phyloP scores from a whole-genome alignment of 2,888 invertebrate species.

The Nebria salina region DNA sequence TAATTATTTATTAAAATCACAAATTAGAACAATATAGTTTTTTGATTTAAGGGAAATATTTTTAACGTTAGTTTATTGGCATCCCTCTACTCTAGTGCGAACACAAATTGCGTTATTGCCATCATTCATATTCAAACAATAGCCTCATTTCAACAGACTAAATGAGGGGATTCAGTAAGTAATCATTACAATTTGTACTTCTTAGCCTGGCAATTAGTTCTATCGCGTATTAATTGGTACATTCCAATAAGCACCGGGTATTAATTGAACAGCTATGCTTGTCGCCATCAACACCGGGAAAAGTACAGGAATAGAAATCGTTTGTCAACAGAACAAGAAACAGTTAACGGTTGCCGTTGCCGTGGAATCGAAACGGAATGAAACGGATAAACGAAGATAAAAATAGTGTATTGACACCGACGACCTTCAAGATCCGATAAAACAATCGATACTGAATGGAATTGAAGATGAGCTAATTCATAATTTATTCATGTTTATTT shows the following conservation, averaged over 20 bases:
- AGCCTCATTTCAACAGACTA: not conserved
- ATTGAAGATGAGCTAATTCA: constrained; percentile 41
- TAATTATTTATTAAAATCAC: too few relatives aligned
- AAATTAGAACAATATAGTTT: too few relatives aligned
- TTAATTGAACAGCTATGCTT: constrained; percentile 21
- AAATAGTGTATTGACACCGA: not conserved
- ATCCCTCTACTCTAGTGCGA: not conserved
- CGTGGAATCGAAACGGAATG: constrained; percentile 6
- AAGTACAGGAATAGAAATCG: constrained; percentile 1
- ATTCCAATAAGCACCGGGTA: constrained; percentile 37
- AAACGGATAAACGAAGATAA: not conserved
- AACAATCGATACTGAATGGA: constrained; percentile 33
- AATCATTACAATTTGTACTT: constrained; percentile 30
- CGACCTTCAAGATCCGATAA: constrained; percentile 33
- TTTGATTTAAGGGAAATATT: too few relatives aligned
- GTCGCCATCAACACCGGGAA: constrained; percentile 5
- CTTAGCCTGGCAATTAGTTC: constrained; percentile 34
- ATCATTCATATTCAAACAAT: not conserved
- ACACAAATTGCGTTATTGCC: not conserved
- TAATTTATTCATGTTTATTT: constrained; percentile 39
- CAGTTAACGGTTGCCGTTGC: not conserved
- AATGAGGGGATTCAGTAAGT: constrained; percentile 23
- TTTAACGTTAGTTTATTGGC: not conserved
- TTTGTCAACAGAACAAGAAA: constrained; percentile 1
- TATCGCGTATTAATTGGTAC: constrained; percentile 34